Percentiles rank a stretch among this genome's conserved stretches.
Evolutionary conservation across 2,113 vertebrate species (phyloP).

Genomic region (Zosterops hypoxanthus): DNA sequence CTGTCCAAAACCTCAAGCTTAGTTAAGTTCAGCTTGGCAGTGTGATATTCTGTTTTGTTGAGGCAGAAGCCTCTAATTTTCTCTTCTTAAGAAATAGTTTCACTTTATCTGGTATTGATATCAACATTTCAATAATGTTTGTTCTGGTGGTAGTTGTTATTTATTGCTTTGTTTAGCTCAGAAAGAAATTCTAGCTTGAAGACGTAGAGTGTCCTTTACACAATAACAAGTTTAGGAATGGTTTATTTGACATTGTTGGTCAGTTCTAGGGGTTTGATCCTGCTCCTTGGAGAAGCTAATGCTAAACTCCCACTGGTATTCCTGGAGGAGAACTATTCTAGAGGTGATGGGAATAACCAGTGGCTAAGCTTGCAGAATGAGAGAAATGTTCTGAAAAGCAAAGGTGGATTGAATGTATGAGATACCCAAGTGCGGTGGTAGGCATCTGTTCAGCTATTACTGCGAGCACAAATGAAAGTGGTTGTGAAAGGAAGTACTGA

Average conservation of each 20-base stretch:
- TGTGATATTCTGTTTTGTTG: neutral
- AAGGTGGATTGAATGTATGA: neutral
- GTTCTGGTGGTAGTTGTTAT: neutral
- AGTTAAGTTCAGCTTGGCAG: constrained; percentile 40
- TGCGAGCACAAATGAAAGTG: neutral
- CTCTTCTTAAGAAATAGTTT: neutral
- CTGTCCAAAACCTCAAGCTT: no score
- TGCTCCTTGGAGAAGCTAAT: neutral
- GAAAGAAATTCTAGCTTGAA: neutral
- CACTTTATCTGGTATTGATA: neutral
- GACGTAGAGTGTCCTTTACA: fast-evolving
- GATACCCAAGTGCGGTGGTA: neutral
- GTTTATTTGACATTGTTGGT: neutral
- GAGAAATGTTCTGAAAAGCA: neutral
- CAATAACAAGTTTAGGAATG: neutral
- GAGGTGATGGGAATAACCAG: neutral
- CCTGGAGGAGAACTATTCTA: neutral
- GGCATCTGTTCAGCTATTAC: neutral
- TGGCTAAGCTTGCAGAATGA: neutral
- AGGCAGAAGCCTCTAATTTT: neutral
- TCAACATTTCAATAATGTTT: neutral
- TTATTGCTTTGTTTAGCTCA: neutral
- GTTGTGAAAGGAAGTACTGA: neutral
- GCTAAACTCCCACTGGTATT: neutral
- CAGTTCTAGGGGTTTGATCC: neutral